Evolutionary conservation across 1,140 invertebrate genomes (phyloP), one percentile per base, ranked within the genome.

Genomic region (Harpegnathos saltator): DNA sequence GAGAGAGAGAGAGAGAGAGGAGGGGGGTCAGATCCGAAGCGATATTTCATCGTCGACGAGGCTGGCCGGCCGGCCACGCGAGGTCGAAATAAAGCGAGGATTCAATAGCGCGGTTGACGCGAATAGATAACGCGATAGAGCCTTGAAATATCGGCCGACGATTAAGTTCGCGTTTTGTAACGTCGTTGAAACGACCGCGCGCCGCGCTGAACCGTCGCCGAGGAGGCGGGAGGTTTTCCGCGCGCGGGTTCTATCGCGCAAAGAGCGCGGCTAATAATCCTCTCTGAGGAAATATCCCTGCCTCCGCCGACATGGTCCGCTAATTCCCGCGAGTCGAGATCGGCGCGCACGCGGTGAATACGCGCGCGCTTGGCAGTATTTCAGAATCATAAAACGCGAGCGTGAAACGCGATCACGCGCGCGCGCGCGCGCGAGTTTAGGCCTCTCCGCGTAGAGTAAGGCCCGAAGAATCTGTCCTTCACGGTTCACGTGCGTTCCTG

Each of bases 391-490:
- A 69, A n/a, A 85, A 62, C 29, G 63, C 62, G 22, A 56, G 48
- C 75, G n/a, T n/a, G 65, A 62, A 72, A 62, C 59, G 66, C 62
- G 38, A n/a, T n/a, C n/a, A n/a, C 50, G 73, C n/a, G 9, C 24
- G 63, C 69, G 61, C 62, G 38, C 50, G 73, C n/a, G 9, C 24
- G 63, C 69, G 61, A 24, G 71, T 85, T 85, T 73, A 38, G 33
- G 48, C 62, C 38, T 86, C 50, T 82, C 68, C 59, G 24, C 71
- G 19, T n/a, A 44, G 50, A 4, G 59, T 3, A 29, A 52, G 63
- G 62, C 61, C 1, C 66, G 26, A 17, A 71, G 83, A 62, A 85
- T 82, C 69, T 74, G 85, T 85, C 83, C 83, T 85, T 86, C 85
- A 82, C 68, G 84, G 72, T 85, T 85, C 85, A 63, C 12, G 14